Conservation (phyloP, 2,113 vertebrate species). For the Ctenodactylus gundi region DNA sequence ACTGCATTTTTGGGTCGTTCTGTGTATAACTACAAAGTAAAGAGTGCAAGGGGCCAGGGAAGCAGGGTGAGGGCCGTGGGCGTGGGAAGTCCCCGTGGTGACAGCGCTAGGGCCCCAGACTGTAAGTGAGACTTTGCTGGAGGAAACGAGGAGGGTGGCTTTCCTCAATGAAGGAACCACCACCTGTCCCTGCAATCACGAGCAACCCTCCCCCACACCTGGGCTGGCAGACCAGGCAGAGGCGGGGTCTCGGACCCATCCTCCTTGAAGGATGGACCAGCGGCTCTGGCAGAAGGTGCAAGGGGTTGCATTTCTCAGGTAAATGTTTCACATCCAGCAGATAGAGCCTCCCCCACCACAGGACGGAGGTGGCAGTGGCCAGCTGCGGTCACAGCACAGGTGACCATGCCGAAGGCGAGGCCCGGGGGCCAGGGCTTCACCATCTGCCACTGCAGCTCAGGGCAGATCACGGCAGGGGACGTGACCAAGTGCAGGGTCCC, state of each 20-base stretch:
- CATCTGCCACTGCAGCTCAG: neutral
- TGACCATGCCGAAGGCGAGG: neutral
- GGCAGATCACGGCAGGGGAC: neutral
- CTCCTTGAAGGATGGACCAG: neutral
- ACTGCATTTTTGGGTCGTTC: too few species aligned
- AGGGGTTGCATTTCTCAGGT: neutral
- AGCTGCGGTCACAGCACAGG: too few species aligned
- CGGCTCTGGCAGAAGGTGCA: neutral
- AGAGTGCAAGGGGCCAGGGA: neutral
- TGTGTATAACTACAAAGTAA: too few species aligned
- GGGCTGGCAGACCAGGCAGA: neutral
- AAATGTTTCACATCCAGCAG: neutral
- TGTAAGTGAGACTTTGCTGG: neutral
- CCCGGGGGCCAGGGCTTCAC: neutral
- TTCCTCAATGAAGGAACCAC: neutral
- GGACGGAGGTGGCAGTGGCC: neutral
- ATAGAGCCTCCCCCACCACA: neutral
- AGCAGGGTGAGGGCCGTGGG: too few species aligned
- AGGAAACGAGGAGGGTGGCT: neutral
- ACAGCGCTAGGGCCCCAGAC: neutral
- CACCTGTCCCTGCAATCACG: neutral
- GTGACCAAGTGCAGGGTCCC: neutral
- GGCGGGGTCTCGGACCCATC: neutral
- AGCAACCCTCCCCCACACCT: neutral
- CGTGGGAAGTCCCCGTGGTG: neutral